Conservation (phyloP, 2,797 vertebrate genomes). For the Centropyge bicolor region DNA sequence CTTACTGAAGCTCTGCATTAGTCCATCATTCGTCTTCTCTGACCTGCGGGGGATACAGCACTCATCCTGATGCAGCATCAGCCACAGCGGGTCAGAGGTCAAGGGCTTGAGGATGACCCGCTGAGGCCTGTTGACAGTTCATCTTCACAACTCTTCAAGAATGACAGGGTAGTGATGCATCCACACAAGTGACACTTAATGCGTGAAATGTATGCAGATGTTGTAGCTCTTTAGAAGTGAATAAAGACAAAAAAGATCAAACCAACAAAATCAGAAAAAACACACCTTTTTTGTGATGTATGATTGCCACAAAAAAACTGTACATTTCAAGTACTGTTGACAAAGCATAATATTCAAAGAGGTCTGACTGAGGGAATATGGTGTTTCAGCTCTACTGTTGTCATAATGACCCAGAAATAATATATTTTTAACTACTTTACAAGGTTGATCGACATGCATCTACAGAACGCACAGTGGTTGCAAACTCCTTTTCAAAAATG, state of each 20-base stretch:
- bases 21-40: constrained; percentile 56
- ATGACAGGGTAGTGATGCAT: not conserved
- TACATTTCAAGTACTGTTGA: not conserved
- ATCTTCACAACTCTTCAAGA: constrained; percentile 23
- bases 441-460: constrained; percentile 15
- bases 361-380: not conserved
- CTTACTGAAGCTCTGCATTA: constrained; percentile 31
- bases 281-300: not conserved
- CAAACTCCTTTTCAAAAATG: constrained; percentile 22
- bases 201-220: constrained; percentile 27
- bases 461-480: constrained; percentile 12
- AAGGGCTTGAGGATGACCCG: constrained; percentile 33
- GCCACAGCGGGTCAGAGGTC: constrained; percentile 52
- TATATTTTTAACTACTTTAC: not conserved
- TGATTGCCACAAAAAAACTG: not conserved
- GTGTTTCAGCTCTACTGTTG: constrained; percentile 23
- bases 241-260: not conserved
- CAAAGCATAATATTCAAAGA: not conserved
- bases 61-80: constrained; percentile 41
- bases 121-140: constrained; percentile 24
- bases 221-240: not conserved
- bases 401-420: not conserved
- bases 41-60: constrained; percentile 37
- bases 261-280: not conserved
- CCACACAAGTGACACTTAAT: not conserved